phyloP scores from a whole-genome alignment of 2,113 vertebrate genomes.

The Ranitomeya imitator region DNA sequence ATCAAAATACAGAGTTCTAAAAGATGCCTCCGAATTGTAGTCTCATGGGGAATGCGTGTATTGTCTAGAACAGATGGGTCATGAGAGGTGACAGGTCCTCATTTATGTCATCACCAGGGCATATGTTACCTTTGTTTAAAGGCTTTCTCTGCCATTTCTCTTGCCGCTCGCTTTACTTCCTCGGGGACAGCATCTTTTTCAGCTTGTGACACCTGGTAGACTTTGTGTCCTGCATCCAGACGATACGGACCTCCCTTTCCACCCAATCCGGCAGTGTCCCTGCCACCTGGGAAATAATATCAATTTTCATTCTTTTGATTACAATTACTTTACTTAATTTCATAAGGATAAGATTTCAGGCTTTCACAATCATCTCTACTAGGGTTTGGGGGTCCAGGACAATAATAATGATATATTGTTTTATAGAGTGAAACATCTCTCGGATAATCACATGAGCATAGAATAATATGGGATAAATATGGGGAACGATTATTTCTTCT shows the following conservation, averaged over 20 bases:
- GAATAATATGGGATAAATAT: neutral
- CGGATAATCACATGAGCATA: neutral
- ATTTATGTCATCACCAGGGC: neutral
- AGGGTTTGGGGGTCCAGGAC: neutral
- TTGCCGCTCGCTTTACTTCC: slow-evolving; percentile 85
- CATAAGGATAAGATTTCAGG: neutral
- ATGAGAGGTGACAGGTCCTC: too few species aligned
- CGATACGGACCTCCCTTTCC: slow-evolving; percentile 94
- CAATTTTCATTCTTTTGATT: neutral
- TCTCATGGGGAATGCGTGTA: neutral
- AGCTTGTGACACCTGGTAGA: slow-evolving; percentile 88
- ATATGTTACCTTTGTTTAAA: slow-evolving; percentile 84
- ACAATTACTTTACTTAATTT: neutral
- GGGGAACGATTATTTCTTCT: too few species aligned
- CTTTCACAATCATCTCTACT: neutral
- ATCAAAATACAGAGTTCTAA: too few species aligned
- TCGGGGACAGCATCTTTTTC: slow-evolving; percentile 94
- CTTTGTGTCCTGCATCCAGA: slow-evolving; percentile 88
- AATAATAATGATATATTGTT: neutral
- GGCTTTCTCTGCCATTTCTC: slow-evolving; percentile 90
- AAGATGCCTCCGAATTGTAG: too few species aligned
- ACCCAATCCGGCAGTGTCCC: slow-evolving; percentile 93
- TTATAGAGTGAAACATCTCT: neutral
- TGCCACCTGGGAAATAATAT: slow-evolving; percentile 77
- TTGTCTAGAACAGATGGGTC: too few species aligned